Conservation (phyloP, 2,797 vertebrate genomes). For the Emys orbicularis region DNA sequence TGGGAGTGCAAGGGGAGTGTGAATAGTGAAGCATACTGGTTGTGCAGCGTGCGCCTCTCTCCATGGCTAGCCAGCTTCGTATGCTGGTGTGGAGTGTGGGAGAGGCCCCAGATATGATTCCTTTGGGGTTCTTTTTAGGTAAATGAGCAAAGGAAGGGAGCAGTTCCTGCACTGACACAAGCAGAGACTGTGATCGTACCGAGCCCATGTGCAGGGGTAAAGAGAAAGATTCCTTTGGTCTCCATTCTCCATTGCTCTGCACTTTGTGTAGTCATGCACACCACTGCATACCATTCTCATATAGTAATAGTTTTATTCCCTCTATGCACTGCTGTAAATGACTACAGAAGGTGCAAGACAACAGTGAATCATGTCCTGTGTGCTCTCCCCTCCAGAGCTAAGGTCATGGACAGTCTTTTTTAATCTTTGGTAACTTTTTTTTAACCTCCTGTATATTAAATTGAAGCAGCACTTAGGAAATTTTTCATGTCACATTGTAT, state of each 20-base stretch:
- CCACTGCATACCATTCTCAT: not conserved
- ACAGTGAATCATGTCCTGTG: not conserved
- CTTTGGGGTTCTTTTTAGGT: not conserved
- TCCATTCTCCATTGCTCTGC: not conserved
- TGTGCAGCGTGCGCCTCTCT: no score
- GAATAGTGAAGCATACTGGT: not conserved
- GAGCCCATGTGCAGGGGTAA: not conserved
- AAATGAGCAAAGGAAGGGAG: not conserved
- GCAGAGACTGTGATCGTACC: not conserved
- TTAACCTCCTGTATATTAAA: not conserved
- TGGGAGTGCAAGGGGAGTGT: not conserved
- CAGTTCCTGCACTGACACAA: not conserved
- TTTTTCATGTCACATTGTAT: not conserved
- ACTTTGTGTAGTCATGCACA: not conserved
- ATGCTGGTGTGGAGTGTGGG: not conserved
- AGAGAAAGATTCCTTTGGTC: not conserved
- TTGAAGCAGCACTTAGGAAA: not conserved
- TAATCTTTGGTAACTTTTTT: not conserved
- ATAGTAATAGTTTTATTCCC: accelerated
- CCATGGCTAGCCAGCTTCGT: not conserved
- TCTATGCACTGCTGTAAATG: not conserved
- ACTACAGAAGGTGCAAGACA: accelerated
- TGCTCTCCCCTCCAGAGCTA: not conserved
- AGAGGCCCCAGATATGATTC: not conserved
- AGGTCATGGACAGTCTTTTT: not conserved